Evolutionary conservation across 2,113 vertebrate genomes (phyloP).

Genomic region (Ceyx margarethae): DNA sequence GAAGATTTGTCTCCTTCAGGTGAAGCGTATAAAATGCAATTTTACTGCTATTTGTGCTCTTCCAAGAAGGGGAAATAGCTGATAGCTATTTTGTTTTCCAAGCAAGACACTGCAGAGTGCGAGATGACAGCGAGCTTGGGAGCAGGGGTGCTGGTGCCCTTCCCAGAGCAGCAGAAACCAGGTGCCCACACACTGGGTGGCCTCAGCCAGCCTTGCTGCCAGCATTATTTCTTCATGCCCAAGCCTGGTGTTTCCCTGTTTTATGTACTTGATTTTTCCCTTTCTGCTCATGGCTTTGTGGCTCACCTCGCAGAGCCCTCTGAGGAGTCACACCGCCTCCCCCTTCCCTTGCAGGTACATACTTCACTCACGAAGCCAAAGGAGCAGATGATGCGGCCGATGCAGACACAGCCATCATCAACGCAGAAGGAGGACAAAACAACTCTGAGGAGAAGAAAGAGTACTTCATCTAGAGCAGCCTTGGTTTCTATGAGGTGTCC

Average conservation of each 20-base stretch:
- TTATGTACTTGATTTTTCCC: not conserved
- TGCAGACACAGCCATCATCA: conserved; percentile 99
- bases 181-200: not conserved
- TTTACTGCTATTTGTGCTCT: not conserved
- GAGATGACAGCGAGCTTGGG: fast-evolving
- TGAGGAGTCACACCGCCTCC: conserved; percentile 26
- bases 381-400: conserved; percentile 97
- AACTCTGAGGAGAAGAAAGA: conserved; percentile 99
- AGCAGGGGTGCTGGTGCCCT: fast-evolving
- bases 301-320: not conserved
- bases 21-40: not conserved
- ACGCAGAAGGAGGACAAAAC: conserved; percentile 97
- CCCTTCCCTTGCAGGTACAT: conserved; percentile 85
- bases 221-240: fast-evolving
- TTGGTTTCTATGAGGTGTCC: conserved; percentile 79
- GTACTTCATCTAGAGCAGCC: conserved; percentile 96
- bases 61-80: not conserved
- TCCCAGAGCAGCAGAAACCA: not conserved
- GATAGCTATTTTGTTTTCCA: not conserved
- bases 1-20: not conserved
- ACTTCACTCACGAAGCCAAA: conserved; percentile 99
- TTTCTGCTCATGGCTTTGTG: fast-evolving
- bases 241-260: not conserved
- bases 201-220: not conserved
- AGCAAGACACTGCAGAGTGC: fast-evolving